These are phyloP conservation scores for Cephus rjabovi DNA, from an alignment of 2,888 invertebrate genomes.

Conservation along the genomic window DNA sequence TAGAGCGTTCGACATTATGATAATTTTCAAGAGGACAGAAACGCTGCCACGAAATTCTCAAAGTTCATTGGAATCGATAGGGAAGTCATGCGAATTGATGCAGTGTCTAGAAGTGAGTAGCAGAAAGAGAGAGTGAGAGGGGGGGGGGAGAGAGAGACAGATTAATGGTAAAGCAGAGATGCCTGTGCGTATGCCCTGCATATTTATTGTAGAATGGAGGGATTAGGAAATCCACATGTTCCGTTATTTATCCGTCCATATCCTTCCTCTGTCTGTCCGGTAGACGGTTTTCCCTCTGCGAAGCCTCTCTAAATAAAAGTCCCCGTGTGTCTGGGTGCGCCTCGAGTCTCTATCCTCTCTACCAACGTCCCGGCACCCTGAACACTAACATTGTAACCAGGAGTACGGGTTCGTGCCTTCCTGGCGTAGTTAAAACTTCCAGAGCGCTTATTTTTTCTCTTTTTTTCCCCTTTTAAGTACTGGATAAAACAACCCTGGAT, in stretches of 20 bases:
- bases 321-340: slow-evolving; percentile 9
- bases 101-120: neutral
- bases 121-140: neutral
- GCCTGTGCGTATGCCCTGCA: no score
- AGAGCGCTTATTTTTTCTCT: neutral
- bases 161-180: no score
- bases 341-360: neutral
- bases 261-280: slow-evolving; percentile 50
- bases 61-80: neutral
- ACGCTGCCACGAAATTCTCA: neutral
- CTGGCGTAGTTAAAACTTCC: slow-evolving; percentile 48
- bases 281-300: slow-evolving; percentile 28
- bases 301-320: slow-evolving; percentile 46
- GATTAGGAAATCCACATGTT: slow-evolving; percentile 40
- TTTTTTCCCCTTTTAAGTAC: slow-evolving; percentile 1
- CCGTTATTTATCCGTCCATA: slow-evolving; percentile 49
- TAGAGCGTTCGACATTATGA: neutral
- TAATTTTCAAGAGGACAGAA: neutral
- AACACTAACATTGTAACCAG: slow-evolving; percentile 22
- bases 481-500: slow-evolving; percentile 2
- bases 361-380: slow-evolving; percentile 7
- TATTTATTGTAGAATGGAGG: neutral
- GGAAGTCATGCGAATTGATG: neutral
- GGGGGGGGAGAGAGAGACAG: no score
- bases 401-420: slow-evolving; percentile 45